A percentile compares a stretch with the other conserved stretches of the same genome.
Conservation (phyloP, 2,113 vertebrate species). For the Petromus typicus region DNA sequence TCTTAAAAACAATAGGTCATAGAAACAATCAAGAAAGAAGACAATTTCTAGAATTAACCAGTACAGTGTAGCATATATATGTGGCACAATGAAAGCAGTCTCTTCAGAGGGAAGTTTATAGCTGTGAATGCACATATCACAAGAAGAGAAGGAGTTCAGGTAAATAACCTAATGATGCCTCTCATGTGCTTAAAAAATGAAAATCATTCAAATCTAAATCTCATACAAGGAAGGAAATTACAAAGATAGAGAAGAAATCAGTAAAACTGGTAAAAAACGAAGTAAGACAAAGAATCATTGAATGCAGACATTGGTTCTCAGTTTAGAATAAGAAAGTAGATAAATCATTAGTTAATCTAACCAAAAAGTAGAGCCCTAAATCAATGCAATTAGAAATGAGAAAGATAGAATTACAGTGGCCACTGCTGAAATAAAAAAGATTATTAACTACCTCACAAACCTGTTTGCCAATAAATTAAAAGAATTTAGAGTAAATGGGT, state of each 20-base stretch:
- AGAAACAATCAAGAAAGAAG: neutral
- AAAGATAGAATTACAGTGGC: neutral
- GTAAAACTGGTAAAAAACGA: neutral
- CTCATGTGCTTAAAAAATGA: neutral
- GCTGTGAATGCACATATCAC: neutral
- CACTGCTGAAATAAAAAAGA: neutral
- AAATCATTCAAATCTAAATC: neutral
- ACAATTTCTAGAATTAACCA: neutral
- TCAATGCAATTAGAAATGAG: neutral
- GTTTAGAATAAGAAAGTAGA: neutral
- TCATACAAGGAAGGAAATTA: neutral
- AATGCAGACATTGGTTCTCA: neutral
- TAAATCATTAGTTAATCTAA: neutral
- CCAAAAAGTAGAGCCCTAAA: neutral
- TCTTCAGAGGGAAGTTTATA: neutral
- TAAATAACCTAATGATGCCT: neutral
- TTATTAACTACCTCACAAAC: neutral
- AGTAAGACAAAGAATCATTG: neutral
- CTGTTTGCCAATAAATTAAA: neutral
- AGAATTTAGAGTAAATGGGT: neutral
- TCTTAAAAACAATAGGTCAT: neutral
- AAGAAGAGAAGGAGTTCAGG: neutral
- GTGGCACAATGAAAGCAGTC: neutral
- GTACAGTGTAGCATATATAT: neutral
- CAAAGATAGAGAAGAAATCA: neutral